phyloP scores from a whole-genome alignment of 2,888 invertebrate species.

The Acanthoscelides obtectus region DNA sequence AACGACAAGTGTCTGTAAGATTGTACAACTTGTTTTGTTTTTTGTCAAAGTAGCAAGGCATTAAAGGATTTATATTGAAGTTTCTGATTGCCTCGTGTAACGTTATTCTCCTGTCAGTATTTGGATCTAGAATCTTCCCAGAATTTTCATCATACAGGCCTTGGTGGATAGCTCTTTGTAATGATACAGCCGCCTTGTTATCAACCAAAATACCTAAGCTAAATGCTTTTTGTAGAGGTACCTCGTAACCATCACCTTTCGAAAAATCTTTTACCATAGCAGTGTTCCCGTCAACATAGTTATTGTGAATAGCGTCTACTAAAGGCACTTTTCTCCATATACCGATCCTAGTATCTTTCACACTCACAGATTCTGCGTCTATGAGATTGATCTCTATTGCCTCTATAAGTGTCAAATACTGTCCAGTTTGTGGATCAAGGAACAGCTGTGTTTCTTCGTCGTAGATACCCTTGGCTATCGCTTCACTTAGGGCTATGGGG shows the following conservation, averaged over 20 bases:
- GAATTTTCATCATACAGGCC: constrained; percentile 77
- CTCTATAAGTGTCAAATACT: constrained; percentile 73
- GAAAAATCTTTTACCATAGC: constrained; percentile 68
- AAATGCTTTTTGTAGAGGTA: constrained; percentile 72
- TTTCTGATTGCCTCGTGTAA: constrained; percentile 79
- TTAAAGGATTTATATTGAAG: constrained; percentile 73
- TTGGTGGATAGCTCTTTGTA: constrained; percentile 81
- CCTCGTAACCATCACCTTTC: constrained; percentile 58
- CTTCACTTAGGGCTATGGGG: constrained; percentile 77
- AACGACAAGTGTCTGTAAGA: constrained; percentile 74
- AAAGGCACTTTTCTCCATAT: constrained; percentile 73
- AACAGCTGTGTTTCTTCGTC: constrained; percentile 75
- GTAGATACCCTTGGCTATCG: constrained; percentile 75
- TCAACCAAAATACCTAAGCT: constrained; percentile 76
- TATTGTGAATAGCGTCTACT: constrained; percentile 71
- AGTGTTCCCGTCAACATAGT: constrained; percentile 67
- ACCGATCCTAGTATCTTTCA: constrained; percentile 72
- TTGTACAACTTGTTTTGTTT: constrained; percentile 66
- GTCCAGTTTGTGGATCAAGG: constrained; percentile 75
- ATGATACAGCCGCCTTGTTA: constrained; percentile 73
- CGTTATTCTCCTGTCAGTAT: constrained; percentile 72
- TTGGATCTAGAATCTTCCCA: constrained; percentile 79
- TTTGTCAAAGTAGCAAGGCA: constrained; percentile 77
- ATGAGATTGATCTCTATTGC: constrained; percentile 78
- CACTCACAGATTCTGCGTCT: constrained; percentile 77